Conservation (phyloP, 2,888 invertebrate genomes). For the Sarcophaga variegata region DNA sequence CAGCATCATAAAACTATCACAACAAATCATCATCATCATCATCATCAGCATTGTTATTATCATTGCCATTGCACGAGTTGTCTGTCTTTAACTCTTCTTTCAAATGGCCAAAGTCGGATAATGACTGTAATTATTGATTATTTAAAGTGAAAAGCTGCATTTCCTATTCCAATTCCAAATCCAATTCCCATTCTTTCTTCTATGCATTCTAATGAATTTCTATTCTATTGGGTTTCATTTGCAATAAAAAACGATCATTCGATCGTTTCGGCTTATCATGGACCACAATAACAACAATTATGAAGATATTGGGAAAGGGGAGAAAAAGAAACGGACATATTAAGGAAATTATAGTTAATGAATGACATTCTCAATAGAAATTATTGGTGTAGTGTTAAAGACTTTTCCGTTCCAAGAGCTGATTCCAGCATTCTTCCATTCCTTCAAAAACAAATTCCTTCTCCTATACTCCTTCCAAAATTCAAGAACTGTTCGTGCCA, state of each 20-base stretch:
- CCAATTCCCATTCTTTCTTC: slow-evolving; percentile 42
- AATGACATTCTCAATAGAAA: neutral
- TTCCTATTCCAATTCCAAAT: slow-evolving; percentile 62
- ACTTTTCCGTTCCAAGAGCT: neutral
- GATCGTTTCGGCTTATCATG: neutral
- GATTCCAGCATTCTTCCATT: too few relatives aligned
- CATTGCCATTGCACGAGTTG: too few relatives aligned
- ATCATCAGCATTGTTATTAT: too few relatives aligned
- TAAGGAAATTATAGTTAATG: neutral
- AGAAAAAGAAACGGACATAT: neutral
- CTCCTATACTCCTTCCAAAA: too few relatives aligned
- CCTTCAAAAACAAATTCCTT: too few relatives aligned
- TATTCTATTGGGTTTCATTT: neutral
- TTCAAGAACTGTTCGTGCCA: too few relatives aligned
- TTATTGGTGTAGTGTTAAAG: neutral
- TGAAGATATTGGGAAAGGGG: neutral
- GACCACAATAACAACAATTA: neutral
- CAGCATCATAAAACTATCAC: too few relatives aligned
- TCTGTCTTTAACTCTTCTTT: neutral
- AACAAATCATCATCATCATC: too few relatives aligned
- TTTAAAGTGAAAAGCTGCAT: slow-evolving; percentile 59
- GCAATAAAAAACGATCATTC: too few relatives aligned
- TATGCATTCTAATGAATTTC: neutral
- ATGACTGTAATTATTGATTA: neutral
- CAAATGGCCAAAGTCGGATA: neutral